Evolutionary conservation across 2,113 vertebrate species (phyloP).

Genomic region (Epinephelus lanceolatus): DNA sequence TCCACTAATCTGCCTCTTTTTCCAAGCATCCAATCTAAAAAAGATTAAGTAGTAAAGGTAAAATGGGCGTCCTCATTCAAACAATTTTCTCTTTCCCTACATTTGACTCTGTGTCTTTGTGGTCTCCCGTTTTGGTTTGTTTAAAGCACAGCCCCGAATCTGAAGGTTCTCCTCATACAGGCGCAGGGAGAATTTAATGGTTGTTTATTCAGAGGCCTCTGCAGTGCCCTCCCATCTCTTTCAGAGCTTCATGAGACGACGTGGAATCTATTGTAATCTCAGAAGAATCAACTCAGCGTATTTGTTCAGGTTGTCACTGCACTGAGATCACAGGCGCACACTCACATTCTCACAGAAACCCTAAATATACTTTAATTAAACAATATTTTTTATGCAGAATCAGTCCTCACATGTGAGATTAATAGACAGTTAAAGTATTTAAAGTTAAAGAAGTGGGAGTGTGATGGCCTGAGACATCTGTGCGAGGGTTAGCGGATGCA

Average conservation of each 20-base stretch:
- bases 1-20: constrained; percentile 60
- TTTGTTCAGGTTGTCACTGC: constrained; percentile 86
- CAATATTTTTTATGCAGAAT: background rate
- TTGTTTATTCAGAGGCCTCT: constrained; percentile 87
- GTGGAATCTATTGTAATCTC: constrained; percentile 85
- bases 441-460: constrained; percentile 1
- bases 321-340: constrained; percentile 71
- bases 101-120: constrained; percentile 46
- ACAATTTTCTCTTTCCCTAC: constrained; percentile 16
- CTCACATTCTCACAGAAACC: constrained; percentile 71
- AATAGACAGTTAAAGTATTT: constrained; percentile 5
- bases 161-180: constrained; percentile 53
- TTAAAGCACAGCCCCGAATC: constrained; percentile 43
- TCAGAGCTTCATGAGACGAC: constrained; percentile 81
- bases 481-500: constrained; percentile 10
- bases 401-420: background rate
- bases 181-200: constrained; percentile 81
- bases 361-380: constrained; percentile 55
- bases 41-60: constrained; percentile 70
- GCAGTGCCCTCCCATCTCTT: constrained; percentile 81
- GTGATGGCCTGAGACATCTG: constrained; percentile 31
- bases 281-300: constrained; percentile 84
- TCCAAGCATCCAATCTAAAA: constrained; percentile 56
- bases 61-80: constrained; percentile 52
- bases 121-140: constrained; percentile 56